A percentile compares a stretch with the other conserved stretches of the same genome.
phyloP scores from a whole-genome alignment of 2,797 vertebrate species.

The Typhlichthys subterraneus region DNA sequence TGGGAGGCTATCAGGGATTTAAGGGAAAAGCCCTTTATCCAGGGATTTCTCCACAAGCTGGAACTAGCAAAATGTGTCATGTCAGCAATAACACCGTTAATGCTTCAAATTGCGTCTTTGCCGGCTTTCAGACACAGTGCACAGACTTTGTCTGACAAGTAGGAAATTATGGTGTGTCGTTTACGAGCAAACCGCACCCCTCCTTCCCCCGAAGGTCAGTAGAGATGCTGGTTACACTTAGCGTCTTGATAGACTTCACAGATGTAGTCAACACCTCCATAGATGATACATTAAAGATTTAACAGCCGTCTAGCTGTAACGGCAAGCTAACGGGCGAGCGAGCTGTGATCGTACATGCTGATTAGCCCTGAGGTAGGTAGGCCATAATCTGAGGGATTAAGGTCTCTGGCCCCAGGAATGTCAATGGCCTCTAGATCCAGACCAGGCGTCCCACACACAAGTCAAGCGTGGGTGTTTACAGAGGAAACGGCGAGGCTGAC shows the following conservation, averaged over 20 bases:
- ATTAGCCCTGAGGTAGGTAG: constrained; percentile 55
- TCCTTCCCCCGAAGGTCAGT: constrained; percentile 3
- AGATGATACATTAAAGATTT: constrained; percentile 6
- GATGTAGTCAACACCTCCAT: constrained; percentile 1
- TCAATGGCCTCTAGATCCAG: constrained; percentile 43
- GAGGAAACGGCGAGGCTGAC: constrained; percentile 37
- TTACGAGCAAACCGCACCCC: background rate
- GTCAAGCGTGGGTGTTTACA: constrained; percentile 2
- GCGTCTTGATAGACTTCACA: background rate
- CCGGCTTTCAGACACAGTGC: constrained; percentile 26
- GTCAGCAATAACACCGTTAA: constrained; percentile 69
- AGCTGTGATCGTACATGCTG: constrained; percentile 41
- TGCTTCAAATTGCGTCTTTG: constrained; percentile 62
- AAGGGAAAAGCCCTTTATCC: constrained; percentile 75
- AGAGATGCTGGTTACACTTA: background rate
- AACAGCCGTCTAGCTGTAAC: background rate
- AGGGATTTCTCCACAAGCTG: constrained; percentile 66
- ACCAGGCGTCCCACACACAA: constrained; percentile 65
- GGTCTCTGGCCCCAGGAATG: constrained; percentile 50
- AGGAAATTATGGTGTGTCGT: constrained; percentile 15
- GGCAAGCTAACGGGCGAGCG: constrained; percentile 1
- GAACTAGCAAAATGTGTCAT: constrained; percentile 60
- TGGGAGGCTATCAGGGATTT: constrained; percentile 71
- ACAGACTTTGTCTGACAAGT: constrained; percentile 31
- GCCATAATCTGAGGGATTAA: constrained; percentile 65